phyloP scores from a whole-genome alignment of 2,888 invertebrate species.

The Scaptomyza reducta region DNA sequence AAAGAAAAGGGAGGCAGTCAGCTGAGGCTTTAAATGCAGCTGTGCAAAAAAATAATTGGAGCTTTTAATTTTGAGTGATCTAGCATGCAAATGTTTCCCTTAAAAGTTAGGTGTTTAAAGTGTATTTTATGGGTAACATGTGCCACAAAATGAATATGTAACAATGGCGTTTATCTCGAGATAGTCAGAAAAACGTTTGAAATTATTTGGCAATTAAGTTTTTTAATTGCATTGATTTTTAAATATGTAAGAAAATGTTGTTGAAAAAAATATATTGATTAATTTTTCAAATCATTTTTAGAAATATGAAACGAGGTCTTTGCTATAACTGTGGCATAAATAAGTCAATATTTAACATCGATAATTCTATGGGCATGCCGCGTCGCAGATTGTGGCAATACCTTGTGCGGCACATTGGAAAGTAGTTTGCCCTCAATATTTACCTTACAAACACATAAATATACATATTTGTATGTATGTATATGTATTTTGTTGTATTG shows the following conservation, averaged over 20 bases:
- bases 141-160: no score
- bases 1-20: not conserved
- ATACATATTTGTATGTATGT: not conserved
- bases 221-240: no score
- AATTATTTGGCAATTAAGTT: no score
- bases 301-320: not conserved
- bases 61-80: not conserved
- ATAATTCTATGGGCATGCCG: not conserved
- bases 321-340: not conserved
- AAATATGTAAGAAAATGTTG: no score
- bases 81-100: not conserved
- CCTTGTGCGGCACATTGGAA: constrained; percentile 20
- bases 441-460: constrained; percentile 3
- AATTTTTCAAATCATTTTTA: not conserved
- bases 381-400: constrained; percentile 6
- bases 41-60: not conserved
- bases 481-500: constrained; percentile 21
- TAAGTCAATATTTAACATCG: constrained; percentile 3
- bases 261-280: no score
- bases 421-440: constrained; percentile 32
- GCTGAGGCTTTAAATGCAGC: not conserved
- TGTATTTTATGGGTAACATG: no score
- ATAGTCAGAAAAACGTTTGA: no score
- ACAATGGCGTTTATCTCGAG: no score
- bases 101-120: no score